These are phyloP conservation scores for Alosa sapidissima DNA, from an alignment of 2,797 vertebrate species.

Conservation along the genomic window DNA sequence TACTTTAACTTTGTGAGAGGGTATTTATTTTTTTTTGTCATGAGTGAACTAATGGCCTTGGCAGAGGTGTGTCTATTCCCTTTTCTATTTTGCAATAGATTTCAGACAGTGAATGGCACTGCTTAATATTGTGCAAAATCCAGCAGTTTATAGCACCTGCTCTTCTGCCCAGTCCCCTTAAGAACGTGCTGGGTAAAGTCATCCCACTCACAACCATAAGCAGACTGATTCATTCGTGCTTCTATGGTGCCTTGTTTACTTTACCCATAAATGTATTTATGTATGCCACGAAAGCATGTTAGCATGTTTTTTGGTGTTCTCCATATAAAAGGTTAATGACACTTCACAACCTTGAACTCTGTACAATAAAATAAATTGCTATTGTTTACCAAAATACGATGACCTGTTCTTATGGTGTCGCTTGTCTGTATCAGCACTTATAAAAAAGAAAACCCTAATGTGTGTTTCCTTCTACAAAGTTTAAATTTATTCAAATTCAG, in stretches of 20 bases:
- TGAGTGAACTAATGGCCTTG: no score
- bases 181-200: background rate
- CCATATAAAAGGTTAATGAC: slow-evolving; percentile 13
- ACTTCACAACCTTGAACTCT: background rate
- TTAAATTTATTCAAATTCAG: background rate
- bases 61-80: no score
- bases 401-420: background rate
- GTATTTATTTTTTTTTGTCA: no score
- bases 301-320: slow-evolving; percentile 45
- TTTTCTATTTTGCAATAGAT: background rate
- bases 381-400: background rate
- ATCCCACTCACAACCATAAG: background rate
- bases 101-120: background rate
- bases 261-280: slow-evolving; percentile 32
- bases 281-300: slow-evolving; percentile 43
- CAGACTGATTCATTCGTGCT: slow-evolving; percentile 21
- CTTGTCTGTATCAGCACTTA: background rate
- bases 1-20: no score
- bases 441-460: background rate
- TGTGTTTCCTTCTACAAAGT: background rate
- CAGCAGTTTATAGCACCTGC: background rate
- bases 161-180: background rate
- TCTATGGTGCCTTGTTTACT: slow-evolving; percentile 39
- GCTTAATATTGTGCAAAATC: background rate
- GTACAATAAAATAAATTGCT: slow-evolving; percentile 10